Percentiles rank a stretch among this genome's conserved stretches.
Evolutionary conservation across 2,797 vertebrate genomes (phyloP).

Genomic region (Poeciliopsis presidionis): DNA sequence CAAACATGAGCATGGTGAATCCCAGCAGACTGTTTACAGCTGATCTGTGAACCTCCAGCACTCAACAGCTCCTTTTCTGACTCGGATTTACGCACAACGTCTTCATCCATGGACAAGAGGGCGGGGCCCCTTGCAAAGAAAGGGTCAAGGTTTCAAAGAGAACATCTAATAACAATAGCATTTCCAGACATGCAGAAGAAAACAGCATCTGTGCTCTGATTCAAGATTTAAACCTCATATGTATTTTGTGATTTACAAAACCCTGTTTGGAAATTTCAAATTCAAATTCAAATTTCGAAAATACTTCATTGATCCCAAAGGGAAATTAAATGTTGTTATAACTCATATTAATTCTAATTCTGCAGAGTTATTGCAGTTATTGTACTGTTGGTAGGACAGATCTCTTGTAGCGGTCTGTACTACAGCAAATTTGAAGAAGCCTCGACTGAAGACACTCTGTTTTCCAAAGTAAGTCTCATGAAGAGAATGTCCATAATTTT

Average conservation of each 20-base stretch:
- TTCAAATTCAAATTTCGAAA: background rate
- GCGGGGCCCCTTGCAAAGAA: conserved; percentile 35
- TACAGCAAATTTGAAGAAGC: no score
- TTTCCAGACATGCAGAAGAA: conserved; percentile 26
- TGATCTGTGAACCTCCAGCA: conserved; percentile 42
- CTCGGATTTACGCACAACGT: background rate
- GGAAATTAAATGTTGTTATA: no score
- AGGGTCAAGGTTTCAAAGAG: conserved; percentile 30
- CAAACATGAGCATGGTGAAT: conserved; percentile 55
- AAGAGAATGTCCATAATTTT: no score
- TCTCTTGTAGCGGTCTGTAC: no score
- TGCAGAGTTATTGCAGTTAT: no score
- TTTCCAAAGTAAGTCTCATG: no score
- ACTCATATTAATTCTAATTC: no score
- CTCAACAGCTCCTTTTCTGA: conserved; percentile 34
- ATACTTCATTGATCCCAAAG: no score
- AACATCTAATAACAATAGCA: conserved; percentile 56
- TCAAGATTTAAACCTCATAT: background rate
- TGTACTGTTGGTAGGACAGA: no score
- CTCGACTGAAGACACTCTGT: no score
- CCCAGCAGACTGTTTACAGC: conserved; percentile 52
- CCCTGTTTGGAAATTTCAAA: background rate
- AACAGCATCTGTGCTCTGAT: conserved; percentile 24
- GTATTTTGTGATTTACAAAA: background rate
- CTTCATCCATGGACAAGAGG: conserved; percentile 57